These are phyloP conservation scores for Emesis furor DNA, from an alignment of 2,888 invertebrate genomes.

Conservation along the genomic window DNA sequence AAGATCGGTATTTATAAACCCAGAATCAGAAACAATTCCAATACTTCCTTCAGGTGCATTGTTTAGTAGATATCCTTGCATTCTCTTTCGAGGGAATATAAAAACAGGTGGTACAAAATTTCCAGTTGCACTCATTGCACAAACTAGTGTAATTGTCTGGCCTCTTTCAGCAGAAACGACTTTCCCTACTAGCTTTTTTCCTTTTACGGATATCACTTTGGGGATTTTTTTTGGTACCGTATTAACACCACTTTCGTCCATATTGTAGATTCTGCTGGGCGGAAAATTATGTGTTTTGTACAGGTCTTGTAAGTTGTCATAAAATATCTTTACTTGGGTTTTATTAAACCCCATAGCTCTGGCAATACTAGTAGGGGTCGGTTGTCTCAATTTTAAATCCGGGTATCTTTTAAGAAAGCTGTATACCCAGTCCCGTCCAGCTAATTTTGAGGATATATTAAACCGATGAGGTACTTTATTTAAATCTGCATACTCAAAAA, in stretches of 20 bases:
- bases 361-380: too few relatives aligned
- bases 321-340: constrained; percentile 73
- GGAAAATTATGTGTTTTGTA: constrained; percentile 67
- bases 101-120: constrained; percentile 4
- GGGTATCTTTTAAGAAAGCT: too few relatives aligned
- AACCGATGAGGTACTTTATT: too few relatives aligned
- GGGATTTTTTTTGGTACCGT: constrained; percentile 32
- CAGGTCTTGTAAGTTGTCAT: constrained; percentile 66
- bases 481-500: too few relatives aligned
- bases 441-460: too few relatives aligned
- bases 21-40: too few relatives aligned
- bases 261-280: constrained; percentile 53
- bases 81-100: neutral
- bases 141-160: constrained; percentile 17
- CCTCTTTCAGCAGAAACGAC: constrained; percentile 19
- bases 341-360: constrained; percentile 64
- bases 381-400: too few relatives aligned
- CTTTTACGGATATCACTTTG: constrained; percentile 28
- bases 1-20: too few relatives aligned
- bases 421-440: too few relatives aligned
- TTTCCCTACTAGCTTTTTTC: constrained; percentile 8
- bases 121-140: constrained; percentile 23
- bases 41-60: too few relatives aligned
- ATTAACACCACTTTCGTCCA: constrained; percentile 20
- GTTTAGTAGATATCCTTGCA: too few relatives aligned